A percentile compares a stretch with the other conserved stretches of the same genome.
Conservation (phyloP, 1,140 invertebrate species). For the Drosophila kohkoa region DNA sequence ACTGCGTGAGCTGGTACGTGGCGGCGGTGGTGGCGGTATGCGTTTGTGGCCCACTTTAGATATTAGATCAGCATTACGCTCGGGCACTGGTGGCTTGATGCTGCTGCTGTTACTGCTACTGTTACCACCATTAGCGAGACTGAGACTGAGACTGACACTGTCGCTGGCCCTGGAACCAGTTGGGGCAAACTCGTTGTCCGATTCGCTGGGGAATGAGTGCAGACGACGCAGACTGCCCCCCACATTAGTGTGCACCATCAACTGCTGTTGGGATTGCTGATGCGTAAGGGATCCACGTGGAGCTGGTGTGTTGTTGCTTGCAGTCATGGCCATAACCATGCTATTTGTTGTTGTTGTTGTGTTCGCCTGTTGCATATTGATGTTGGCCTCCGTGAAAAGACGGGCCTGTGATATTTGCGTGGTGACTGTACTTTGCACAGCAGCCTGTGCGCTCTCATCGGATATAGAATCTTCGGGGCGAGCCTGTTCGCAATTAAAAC, state of each 20-base stretch:
- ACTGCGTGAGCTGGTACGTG: slow-evolving; percentile 92
- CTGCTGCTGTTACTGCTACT: slow-evolving; percentile 53
- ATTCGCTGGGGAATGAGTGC: slow-evolving; percentile 91
- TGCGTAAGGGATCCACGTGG: slow-evolving; percentile 11
- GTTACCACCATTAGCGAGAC: slow-evolving; percentile 30
- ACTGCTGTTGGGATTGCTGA: slow-evolving; percentile 57
- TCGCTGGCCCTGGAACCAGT: slow-evolving; percentile 84
- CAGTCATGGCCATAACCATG: slow-evolving; percentile 67
- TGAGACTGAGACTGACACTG: slow-evolving; percentile 54
- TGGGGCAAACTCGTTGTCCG: slow-evolving; percentile 89
- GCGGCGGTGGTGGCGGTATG: slow-evolving; percentile 94
- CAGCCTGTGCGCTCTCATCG: slow-evolving; percentile 84
- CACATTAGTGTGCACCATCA: slow-evolving; percentile 85
- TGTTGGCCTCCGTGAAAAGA: slow-evolving; percentile 75
- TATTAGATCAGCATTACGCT: slow-evolving; percentile 90
- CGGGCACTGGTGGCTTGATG: slow-evolving; percentile 91
- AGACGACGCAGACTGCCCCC: slow-evolving; percentile 88
- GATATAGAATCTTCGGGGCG: slow-evolving; percentile 84
- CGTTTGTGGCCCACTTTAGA: slow-evolving; percentile 89
- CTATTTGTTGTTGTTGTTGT: slow-evolving; percentile 35
- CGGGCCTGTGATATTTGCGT: slow-evolving; percentile 84
- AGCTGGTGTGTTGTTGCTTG: slow-evolving; percentile 25
- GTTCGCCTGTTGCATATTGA: slow-evolving; percentile 61
- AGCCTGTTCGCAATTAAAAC: slow-evolving; percentile 37
- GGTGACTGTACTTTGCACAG: slow-evolving; percentile 83